phyloP scores from a whole-genome alignment of 1,140 invertebrate species.

The Platyura marginata region DNA sequence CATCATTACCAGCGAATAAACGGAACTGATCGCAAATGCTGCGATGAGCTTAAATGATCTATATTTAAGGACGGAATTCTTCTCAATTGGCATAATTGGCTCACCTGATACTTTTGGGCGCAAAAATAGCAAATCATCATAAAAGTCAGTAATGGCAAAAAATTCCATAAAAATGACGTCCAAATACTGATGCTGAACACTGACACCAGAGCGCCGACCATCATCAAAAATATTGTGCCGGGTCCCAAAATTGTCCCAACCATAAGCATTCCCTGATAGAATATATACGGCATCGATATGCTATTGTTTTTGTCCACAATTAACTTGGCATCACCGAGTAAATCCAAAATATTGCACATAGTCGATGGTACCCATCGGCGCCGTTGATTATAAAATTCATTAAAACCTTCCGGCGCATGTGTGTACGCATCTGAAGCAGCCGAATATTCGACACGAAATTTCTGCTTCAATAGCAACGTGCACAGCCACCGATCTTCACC shows the following conservation, averaged over 20 bases:
- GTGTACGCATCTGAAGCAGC: conserved; percentile 86
- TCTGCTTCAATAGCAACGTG: conserved; percentile 67
- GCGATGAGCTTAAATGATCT: conserved; percentile 37
- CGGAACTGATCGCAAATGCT: conserved; percentile 52
- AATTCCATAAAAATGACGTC: conserved; percentile 59
- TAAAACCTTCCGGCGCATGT: conserved; percentile 72
- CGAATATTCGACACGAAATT: conserved; percentile 77
- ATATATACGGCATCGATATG: conserved; percentile 66
- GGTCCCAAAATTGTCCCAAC: conserved; percentile 24
- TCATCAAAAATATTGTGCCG: conserved; percentile 77
- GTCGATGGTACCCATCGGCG: conserved; percentile 80
- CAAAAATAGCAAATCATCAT: conserved; percentile 53
- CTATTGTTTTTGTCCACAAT: conserved; percentile 69
- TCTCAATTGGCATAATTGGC: conserved; percentile 2
- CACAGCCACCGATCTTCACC: conserved; percentile 79
- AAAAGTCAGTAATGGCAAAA: conserved; percentile 54
- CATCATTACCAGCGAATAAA: conserved; percentile 84
- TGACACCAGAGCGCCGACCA: conserved; percentile 71
- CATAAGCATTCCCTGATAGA: conserved; percentile 52
- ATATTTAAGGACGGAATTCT: not conserved
- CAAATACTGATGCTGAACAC: conserved; percentile 62
- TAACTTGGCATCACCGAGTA: conserved; percentile 49
- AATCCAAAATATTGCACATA: conserved; percentile 73
- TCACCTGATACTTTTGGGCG: conserved; percentile 53
- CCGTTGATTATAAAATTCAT: conserved; percentile 76